A percentile compares a stretch with the other conserved stretches of the same genome.
Evolutionary conservation across 2,113 vertebrate genomes (phyloP).

Genomic region (Crocuta crocuta): DNA sequence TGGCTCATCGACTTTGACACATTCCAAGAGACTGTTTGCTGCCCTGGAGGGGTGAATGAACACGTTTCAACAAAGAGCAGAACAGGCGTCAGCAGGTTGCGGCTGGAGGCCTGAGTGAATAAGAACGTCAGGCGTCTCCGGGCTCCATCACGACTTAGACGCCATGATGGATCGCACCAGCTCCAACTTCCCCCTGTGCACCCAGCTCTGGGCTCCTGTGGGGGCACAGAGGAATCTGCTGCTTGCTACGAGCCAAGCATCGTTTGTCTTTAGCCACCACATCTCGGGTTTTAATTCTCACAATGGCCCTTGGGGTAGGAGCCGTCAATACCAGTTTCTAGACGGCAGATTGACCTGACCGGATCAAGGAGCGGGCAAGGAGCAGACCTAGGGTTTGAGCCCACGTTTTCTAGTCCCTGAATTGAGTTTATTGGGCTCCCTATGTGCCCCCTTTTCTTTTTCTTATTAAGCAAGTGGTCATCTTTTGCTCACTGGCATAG

Average conservation of each 20-base stretch:
- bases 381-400: not conserved
- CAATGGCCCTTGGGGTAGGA: not conserved
- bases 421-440: not conserved
- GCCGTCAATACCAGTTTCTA: not conserved
- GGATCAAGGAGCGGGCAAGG: not conserved
- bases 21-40: slow-evolving; percentile 44
- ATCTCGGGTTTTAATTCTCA: not conserved
- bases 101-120: not conserved
- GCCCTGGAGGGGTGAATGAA: not conserved
- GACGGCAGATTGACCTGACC: not conserved
- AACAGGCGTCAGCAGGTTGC: not conserved
- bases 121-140: not conserved
- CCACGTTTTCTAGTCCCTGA: not conserved
- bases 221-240: not conserved
- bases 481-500: slow-evolving; percentile 10
- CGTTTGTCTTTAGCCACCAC: not conserved
- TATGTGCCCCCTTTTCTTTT: not conserved
- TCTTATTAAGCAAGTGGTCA: not conserved
- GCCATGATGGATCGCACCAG: not conserved
- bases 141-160: not conserved
- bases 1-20: not conserved
- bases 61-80: slow-evolving; percentile 51
- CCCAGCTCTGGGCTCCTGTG: not conserved
- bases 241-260: not conserved
- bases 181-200: not conserved